Evolutionary conservation across 2,113 vertebrate genomes (phyloP).

Genomic region (Sebastes schlegelii): DNA sequence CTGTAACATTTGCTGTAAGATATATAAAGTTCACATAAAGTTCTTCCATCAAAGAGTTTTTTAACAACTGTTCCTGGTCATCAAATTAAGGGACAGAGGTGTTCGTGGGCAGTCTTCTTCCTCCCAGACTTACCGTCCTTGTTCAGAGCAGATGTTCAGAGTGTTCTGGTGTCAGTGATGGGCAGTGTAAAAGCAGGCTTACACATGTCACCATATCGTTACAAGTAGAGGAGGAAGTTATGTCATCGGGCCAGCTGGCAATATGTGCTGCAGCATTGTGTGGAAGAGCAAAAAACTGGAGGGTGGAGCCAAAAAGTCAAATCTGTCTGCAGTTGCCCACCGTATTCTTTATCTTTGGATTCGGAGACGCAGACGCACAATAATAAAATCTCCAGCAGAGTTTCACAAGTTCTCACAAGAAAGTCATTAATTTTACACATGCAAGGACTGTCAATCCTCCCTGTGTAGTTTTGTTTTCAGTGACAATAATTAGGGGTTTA

Average conservation of each 20-base stretch:
- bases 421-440: conserved; percentile 37
- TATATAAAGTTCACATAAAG: conserved; percentile 32
- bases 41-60: conserved; percentile 31
- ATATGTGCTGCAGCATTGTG: conserved; percentile 58
- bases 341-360: conserved; percentile 35
- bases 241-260: conserved; percentile 80
- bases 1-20: not conserved
- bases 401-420: conserved; percentile 44
- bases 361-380: conserved; percentile 29
- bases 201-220: conserved; percentile 74
- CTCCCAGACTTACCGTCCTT: conserved; percentile 42
- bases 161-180: conserved; percentile 82
- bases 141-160: conserved; percentile 71
- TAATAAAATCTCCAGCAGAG: conserved; percentile 18
- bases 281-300: conserved; percentile 29
- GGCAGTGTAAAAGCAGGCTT: conserved; percentile 63
- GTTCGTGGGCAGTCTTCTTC: conserved; percentile 9
- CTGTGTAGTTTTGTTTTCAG: conserved; percentile 55
- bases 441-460: conserved; percentile 5
- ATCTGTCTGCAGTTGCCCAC: conserved; percentile 31
- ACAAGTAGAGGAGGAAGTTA: conserved; percentile 76
- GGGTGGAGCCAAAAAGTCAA: conserved; percentile 49
- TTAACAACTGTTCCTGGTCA: conserved; percentile 35
- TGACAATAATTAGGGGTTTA: conserved; percentile 69
- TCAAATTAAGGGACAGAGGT: conserved; percentile 30